Conservation (phyloP, 2,888 invertebrate species). For the Heliconius ismenius region DNA sequence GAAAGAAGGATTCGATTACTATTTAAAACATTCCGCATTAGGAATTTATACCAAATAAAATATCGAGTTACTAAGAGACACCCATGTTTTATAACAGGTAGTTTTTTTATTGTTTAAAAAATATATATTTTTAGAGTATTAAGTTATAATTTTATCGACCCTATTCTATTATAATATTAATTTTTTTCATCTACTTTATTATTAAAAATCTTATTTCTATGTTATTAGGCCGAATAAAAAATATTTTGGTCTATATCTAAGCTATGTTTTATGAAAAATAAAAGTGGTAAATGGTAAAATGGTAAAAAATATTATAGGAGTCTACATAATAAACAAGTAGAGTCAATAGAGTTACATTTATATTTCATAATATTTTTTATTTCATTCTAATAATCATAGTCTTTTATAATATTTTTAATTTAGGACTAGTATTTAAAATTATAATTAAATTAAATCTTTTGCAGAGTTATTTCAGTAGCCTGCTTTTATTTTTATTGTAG, state of each 20-base stretch:
- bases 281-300: too few relatives aligned
- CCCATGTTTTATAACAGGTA: constrained; percentile 31
- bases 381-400: too few relatives aligned
- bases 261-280: too few relatives aligned
- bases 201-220: not conserved
- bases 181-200: not conserved
- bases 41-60: constrained; percentile 57
- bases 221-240: not conserved
- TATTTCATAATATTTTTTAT: too few relatives aligned
- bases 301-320: too few relatives aligned
- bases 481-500: not conserved
- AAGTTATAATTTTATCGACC: not conserved
- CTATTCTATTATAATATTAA: not conserved
- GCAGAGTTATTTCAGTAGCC: not conserved
- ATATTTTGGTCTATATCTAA: not conserved
- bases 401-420: too few relatives aligned
- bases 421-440: too few relatives aligned
- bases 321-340: too few relatives aligned
- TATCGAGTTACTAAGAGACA: constrained; percentile 63
- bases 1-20: constrained; percentile 60
- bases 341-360: too few relatives aligned
- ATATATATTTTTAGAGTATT: not conserved
- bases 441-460: not conserved
- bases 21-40: constrained; percentile 53
- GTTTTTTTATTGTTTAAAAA: constrained; percentile 22